Percentiles rank a stretch among this genome's conserved stretches.
Conservation (phyloP, 1,140 invertebrate genomes). For the Formica selysi region DNA sequence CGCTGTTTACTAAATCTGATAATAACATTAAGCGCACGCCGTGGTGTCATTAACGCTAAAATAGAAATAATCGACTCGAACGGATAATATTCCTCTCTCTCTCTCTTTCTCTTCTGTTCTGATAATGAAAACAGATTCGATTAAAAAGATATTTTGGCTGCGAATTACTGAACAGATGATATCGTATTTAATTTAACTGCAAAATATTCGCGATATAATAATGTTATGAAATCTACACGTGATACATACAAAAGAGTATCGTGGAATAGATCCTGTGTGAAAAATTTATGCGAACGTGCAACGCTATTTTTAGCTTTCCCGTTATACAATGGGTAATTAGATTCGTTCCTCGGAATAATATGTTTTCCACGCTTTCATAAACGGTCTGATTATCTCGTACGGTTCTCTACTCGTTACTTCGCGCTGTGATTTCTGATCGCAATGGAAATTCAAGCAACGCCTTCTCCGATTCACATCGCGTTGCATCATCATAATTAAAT, state of each 20-base stretch:
- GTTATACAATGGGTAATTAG: slow-evolving; percentile 41
- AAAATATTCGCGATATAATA: slow-evolving; percentile 20
- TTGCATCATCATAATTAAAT: slow-evolving; percentile 45
- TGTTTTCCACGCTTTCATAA: slow-evolving; percentile 50
- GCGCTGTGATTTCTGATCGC: slow-evolving; percentile 3
- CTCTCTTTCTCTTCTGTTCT: background rate
- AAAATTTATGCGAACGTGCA: background rate
- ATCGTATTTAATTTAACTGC: background rate
- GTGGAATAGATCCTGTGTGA: background rate
- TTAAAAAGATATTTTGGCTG: background rate
- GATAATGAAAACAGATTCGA: slow-evolving; percentile 20
- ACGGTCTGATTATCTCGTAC: slow-evolving; percentile 40
- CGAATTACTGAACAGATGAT: background rate
- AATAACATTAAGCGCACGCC: slow-evolving; percentile 7
- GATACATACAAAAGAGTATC: background rate
- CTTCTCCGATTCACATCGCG: background rate
- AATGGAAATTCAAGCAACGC: slow-evolving; percentile 6
- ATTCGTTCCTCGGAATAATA: slow-evolving; percentile 22
- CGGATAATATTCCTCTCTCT: background rate
- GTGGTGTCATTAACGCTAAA: slow-evolving; percentile 17
- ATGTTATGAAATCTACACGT: background rate
- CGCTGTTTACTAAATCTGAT: slow-evolving; percentile 46
- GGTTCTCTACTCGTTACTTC: slow-evolving; percentile 33
- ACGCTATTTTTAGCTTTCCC: slow-evolving; percentile 30
- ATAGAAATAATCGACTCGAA: slow-evolving; percentile 16